Evolutionary conservation across 2,888 invertebrate genomes (phyloP).

Genomic region (Cyrtodaria siliqua): DNA sequence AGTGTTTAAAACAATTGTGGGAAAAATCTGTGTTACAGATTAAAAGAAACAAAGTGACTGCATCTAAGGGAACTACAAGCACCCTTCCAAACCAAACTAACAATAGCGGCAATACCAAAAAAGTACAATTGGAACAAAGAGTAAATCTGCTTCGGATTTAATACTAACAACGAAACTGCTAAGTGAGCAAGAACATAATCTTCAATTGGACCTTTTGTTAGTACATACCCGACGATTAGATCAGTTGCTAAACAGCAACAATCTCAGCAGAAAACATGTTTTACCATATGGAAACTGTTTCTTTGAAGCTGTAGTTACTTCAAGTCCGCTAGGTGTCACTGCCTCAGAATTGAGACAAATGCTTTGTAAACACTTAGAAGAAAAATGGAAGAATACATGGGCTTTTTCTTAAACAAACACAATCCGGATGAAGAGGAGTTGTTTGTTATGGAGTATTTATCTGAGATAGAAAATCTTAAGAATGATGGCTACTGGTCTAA

Average conservation of each 20-base stretch:
- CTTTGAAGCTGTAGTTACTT: not conserved
- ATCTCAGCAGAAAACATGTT: not conserved
- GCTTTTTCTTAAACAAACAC: constrained; percentile 8
- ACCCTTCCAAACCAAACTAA: no score
- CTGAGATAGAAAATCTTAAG: constrained; percentile 6
- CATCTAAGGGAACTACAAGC: no score
- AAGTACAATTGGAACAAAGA: no score
- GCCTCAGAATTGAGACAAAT: not conserved
- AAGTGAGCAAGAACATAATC: no score
- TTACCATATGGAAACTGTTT: constrained; percentile 14
- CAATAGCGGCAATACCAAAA: no score
- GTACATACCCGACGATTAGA: no score
- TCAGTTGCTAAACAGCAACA: not conserved
- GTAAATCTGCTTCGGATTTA: no score
- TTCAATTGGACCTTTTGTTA: no score
- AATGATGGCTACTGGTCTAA: constrained; percentile 18
- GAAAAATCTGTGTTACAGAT: no score
- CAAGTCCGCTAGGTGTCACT: not conserved
- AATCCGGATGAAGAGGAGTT: constrained; percentile 4
- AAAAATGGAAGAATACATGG: constrained; percentile 12
- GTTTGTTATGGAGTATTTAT: constrained; percentile 9
- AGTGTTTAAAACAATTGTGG: no score
- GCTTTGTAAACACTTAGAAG: constrained; percentile 4
- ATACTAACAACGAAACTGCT: no score
- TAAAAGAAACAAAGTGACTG: no score